Evolutionary conservation across 2,888 invertebrate genomes (phyloP).

Genomic region (Therioaphis trifolii): DNA sequence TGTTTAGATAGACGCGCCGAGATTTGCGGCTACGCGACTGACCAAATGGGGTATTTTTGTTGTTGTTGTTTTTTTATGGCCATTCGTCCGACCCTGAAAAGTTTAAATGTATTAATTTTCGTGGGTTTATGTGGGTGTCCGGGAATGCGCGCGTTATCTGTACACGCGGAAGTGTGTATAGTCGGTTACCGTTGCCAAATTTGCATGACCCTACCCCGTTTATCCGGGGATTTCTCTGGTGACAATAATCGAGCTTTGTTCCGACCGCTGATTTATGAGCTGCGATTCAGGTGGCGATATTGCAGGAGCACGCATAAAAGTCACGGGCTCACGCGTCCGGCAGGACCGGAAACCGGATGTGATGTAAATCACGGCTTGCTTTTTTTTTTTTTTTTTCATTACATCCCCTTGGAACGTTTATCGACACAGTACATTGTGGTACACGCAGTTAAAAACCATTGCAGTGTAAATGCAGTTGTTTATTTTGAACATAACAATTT

Average conservation of each 20-base stretch:
- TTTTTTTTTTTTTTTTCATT: not conserved
- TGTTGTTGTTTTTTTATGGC: slow-evolving; percentile 27
- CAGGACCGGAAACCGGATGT: slow-evolving; percentile 56
- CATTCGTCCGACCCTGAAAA: not conserved
- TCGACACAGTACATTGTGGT: not conserved
- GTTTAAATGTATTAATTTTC: slow-evolving; percentile 61
- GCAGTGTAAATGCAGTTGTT: no score
- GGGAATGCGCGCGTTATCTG: slow-evolving; percentile 43
- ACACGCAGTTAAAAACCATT: no score
- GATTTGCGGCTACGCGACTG: slow-evolving; percentile 46
- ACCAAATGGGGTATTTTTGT: slow-evolving; percentile 47
- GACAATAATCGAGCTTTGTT: slow-evolving; percentile 62
- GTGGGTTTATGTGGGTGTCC: slow-evolving; percentile 51
- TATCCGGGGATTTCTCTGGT: slow-evolving; percentile 39
- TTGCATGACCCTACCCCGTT: slow-evolving; percentile 45
- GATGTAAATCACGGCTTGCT: slow-evolving; percentile 46
- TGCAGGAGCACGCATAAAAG: slow-evolving; percentile 14
- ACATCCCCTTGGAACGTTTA: not conserved
- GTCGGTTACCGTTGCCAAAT: slow-evolving; percentile 50
- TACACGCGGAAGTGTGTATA: slow-evolving; percentile 23
- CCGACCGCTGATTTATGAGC: slow-evolving; percentile 53
- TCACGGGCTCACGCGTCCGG: slow-evolving; percentile 37
- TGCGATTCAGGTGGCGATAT: slow-evolving; percentile 57
- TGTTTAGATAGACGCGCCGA: slow-evolving; percentile 53
- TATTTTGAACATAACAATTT: no score